Evolutionary conservation across 2,797 vertebrate genomes (phyloP).

Genomic region (Esox lucius): DNA sequence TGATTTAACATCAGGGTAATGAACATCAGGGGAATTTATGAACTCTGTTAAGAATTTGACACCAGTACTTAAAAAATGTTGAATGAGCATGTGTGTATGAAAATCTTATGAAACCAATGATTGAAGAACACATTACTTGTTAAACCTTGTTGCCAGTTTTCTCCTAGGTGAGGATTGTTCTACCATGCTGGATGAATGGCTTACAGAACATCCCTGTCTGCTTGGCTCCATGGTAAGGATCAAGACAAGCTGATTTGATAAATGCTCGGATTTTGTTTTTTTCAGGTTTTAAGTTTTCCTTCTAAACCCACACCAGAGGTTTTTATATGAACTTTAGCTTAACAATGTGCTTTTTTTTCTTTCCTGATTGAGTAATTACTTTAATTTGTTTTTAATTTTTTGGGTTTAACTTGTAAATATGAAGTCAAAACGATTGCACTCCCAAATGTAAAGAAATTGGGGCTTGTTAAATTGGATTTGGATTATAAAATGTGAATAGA

Average conservation of each 20-base stretch:
- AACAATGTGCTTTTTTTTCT: slow-evolving; percentile 18
- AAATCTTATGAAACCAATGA: slow-evolving; percentile 52
- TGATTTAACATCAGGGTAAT: slow-evolving; percentile 60
- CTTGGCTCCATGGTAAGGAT: slow-evolving; percentile 98
- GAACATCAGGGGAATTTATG: slow-evolving; percentile 64
- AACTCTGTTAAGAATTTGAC: slow-evolving; percentile 56
- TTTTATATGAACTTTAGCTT: background rate
- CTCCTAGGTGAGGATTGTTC: slow-evolving; percentile 96
- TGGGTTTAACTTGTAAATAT: slow-evolving; percentile 29
- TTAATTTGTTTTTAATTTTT: slow-evolving; percentile 19
- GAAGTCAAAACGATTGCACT: slow-evolving; percentile 35
- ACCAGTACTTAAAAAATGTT: slow-evolving; percentile 54
- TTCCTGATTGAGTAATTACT: slow-evolving; percentile 25
- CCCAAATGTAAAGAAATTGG: slow-evolving; percentile 28
- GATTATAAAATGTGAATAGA: slow-evolving; percentile 48
- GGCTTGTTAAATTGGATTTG: slow-evolving; percentile 12
- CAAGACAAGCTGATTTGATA: slow-evolving; percentile 55
- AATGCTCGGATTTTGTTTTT: slow-evolving; percentile 21
- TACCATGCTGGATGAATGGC: slow-evolving; percentile 91
- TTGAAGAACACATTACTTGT: slow-evolving; percentile 92
- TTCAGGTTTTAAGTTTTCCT: slow-evolving; percentile 1
- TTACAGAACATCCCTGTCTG: slow-evolving; percentile 91
- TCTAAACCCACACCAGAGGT: background rate
- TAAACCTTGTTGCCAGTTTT: slow-evolving; percentile 99
- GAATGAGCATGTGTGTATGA: slow-evolving; percentile 67